Evolutionary conservation across 2,797 vertebrate genomes (phyloP), one percentile per base, ranked within the genome.

Genomic region (Sebastes alutus): DNA sequence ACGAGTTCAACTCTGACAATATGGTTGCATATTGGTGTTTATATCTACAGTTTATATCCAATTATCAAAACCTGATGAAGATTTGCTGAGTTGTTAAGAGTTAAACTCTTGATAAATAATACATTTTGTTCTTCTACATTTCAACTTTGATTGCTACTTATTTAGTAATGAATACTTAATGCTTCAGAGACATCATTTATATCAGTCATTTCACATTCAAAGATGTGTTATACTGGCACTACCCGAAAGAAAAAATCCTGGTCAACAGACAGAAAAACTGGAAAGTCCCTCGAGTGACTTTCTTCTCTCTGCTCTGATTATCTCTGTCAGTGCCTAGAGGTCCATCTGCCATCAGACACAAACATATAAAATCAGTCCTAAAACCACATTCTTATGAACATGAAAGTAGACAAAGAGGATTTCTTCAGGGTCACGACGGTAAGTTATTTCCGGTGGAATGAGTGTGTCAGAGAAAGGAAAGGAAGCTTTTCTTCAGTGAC

Each of bases 291-390:
- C 1, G 7, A 77, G 79, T 76, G 77, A 79, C 85, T 68, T 61
- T 80, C 49, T 67, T 78, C 58, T 85, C 75, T 79, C 78, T 78
- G 78, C 75, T 83, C 78, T 85, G 73, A 84, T 90, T 77, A 83
- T 87, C 78, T 85, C 69, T 77, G 78, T 72, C 77, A 81, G 63
- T n/a, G 83, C 88, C 78, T 59, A 18, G 54, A 86, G 75, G 72
- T 85, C 86, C 73, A 82, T 84, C 72, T 90, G 80, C 69, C 79
- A 81, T 69, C 29, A 71, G 42, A 88, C 82, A 69, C 61, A 68
- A 65, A 72, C 2, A 29, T 6, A 27, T 11, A 25, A 79, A 46
- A 70, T 49, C 55, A 59, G 76, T 85, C 81, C 78, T 64, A 46
- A 82, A 78, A 84, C 65, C 49, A 42, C 25, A 46, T 35, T 58